Conservation (phyloP, 92 coral and sea anemone genomes). For the Siderastrea siderea region DNA sequence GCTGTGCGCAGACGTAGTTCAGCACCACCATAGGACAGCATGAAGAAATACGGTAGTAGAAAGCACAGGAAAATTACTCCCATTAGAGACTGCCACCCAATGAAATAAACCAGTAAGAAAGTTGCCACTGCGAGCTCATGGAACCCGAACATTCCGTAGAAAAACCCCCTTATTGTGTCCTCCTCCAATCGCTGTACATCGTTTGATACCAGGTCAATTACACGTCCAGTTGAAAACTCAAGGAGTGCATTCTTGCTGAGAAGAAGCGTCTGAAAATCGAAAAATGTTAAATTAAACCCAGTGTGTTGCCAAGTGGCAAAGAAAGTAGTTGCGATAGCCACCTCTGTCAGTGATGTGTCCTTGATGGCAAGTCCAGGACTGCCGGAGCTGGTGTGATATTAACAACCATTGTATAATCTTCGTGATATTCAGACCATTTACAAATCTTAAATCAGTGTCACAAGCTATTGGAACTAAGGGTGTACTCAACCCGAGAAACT, state of each 20-base stretch:
- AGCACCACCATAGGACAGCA: neutral
- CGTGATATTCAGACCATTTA: too few species aligned
- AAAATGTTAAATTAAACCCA: too few species aligned
- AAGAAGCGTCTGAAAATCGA: too few species aligned
- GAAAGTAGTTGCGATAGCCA: too few species aligned
- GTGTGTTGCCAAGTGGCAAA: too few species aligned
- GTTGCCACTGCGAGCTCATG: neutral
- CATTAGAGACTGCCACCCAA: neutral
- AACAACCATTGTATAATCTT: too few species aligned
- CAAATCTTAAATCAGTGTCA: too few species aligned
- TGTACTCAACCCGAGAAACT: too few species aligned
- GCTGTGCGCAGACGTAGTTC: conserved; percentile 1
- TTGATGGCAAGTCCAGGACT: too few species aligned
- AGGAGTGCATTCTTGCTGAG: neutral
- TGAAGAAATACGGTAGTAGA: neutral
- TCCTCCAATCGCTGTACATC: neutral
- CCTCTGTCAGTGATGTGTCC: too few species aligned
- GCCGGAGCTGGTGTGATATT: too few species aligned
- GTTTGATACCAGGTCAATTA: neutral
- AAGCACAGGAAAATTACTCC: neutral
- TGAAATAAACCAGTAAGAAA: neutral
- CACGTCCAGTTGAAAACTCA: neutral
- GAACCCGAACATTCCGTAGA: neutral
- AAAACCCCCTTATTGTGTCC: neutral
- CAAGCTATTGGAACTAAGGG: too few species aligned